Conservation (phyloP, 2,888 invertebrate genomes). For the Oasisia sp. region DNA sequence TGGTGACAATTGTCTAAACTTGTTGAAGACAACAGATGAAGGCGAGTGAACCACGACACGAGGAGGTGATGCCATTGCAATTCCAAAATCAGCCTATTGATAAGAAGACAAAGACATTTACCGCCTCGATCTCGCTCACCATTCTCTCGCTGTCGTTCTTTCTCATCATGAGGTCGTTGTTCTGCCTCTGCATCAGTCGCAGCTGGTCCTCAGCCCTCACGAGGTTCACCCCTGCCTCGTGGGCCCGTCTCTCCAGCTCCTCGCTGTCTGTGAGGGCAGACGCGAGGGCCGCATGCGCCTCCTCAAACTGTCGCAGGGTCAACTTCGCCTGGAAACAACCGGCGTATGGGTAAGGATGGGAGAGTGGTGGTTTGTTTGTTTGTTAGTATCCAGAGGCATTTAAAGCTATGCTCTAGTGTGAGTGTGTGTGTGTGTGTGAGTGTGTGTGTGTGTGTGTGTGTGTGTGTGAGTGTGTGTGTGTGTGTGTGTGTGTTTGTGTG, state of each 20-base stretch:
- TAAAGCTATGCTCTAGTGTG: too few species aligned
- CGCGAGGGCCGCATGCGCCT: conserved; percentile 48
- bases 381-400: too few species aligned
- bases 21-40: too few species aligned
- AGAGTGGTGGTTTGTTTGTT: background rate
- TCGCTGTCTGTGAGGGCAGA: conserved; percentile 51
- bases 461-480: too few species aligned
- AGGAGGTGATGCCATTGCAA: too few species aligned
- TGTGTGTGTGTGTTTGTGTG: too few species aligned
- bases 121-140: conserved; percentile 55
- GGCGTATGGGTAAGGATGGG: background rate
- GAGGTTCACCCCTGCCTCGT: conserved; percentile 54
- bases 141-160: conserved; percentile 51
- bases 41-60: too few species aligned
- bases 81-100: too few species aligned
- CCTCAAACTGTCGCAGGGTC: conserved; percentile 51
- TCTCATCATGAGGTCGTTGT: conserved; percentile 45
- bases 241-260: conserved; percentile 57
- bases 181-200: conserved; percentile 47
- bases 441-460: too few species aligned
- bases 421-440: too few species aligned
- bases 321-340: conserved; percentile 22
- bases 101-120: conserved; percentile 30
- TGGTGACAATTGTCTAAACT: too few species aligned
- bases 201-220: conserved; percentile 54